A percentile compares a stretch with the other conserved stretches of the same genome.
Evolutionary conservation across 2,113 vertebrate species (phyloP).

Genomic region (Pyrgilauda ruficollis): DNA sequence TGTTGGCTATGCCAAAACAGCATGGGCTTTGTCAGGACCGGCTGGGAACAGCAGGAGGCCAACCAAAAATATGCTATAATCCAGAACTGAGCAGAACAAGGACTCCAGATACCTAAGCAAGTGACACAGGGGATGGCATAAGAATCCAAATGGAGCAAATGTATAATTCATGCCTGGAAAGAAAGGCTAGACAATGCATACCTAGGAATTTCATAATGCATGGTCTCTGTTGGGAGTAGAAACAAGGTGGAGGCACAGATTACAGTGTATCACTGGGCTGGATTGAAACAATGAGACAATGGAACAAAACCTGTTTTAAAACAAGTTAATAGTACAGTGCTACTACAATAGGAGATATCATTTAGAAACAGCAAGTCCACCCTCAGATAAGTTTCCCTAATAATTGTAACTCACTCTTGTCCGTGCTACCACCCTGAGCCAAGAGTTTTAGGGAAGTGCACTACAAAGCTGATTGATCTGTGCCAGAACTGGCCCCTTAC

Average conservation of each 20-base stretch:
- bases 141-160: not conserved
- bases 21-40: not conserved
- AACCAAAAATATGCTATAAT: not conserved
- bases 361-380: not conserved
- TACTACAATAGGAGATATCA: not conserved
- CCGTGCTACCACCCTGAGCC: not conserved
- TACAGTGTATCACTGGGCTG: not conserved
- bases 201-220: not conserved
- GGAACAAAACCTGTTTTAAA: not conserved
- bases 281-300: not conserved
- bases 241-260: not conserved
- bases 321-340: not conserved
- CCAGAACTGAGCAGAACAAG: not conserved
- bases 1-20: not conserved
- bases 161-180: not conserved
- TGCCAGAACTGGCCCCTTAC: not conserved
- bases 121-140: not conserved
- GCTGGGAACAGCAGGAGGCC: not conserved
- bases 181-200: not conserved
- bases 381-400: not conserved
- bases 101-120: not conserved
- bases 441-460: not conserved
- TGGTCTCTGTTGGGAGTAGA: not conserved
- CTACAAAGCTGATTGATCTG: not conserved
- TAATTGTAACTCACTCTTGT: not conserved